Evolutionary conservation across 2,113 vertebrate species (phyloP).

Genomic region (Odobenus rosmarus): DNA sequence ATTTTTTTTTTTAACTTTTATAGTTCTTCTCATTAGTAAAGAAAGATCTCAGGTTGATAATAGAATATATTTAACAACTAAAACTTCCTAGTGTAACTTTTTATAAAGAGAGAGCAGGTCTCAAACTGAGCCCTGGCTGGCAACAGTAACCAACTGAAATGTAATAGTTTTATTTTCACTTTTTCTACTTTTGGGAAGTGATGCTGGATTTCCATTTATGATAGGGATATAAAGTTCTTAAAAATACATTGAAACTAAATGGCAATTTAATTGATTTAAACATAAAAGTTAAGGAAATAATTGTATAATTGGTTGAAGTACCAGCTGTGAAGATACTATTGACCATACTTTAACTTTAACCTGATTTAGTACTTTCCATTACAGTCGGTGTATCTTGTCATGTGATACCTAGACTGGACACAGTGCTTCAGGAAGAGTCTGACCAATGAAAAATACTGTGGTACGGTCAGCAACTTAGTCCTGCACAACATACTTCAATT

Average conservation of each 20-base stretch:
- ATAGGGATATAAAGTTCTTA: neutral
- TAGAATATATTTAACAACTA: neutral
- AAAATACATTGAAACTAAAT: neutral
- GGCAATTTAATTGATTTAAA: neutral
- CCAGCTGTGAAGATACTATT: neutral
- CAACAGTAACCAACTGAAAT: neutral
- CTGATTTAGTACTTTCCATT: neutral
- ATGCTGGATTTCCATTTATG: neutral
- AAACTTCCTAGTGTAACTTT: neutral
- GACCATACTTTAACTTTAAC: neutral
- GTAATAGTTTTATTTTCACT: neutral
- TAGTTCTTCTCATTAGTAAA: neutral
- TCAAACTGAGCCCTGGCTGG: neutral
- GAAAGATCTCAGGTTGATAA: neutral
- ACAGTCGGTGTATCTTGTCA: neutral
- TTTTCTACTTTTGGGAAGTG: neutral
- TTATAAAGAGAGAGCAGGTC: neutral
- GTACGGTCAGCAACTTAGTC: neutral
- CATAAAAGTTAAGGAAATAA: neutral
- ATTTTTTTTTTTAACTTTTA: neutral
- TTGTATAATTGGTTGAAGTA: neutral
- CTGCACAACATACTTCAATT: neutral
- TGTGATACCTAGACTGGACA: neutral
- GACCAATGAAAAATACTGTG: neutral
- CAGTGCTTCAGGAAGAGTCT: neutral